These are phyloP conservation scores for Macrocentrus cingulum DNA, from an alignment of 1,140 invertebrate genomes.

Conservation along the genomic window DNA sequence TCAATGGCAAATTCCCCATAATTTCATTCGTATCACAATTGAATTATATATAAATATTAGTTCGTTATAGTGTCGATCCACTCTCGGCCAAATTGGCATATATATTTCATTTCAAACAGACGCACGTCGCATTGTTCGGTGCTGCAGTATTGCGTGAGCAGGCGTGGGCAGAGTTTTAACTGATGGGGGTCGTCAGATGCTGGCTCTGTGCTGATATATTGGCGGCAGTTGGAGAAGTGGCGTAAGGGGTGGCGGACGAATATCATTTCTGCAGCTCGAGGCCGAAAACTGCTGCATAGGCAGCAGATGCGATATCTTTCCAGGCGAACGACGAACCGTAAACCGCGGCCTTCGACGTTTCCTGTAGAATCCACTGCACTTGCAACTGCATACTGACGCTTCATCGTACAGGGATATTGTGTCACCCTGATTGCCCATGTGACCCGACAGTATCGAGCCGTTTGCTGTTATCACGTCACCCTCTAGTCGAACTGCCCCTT, in stretches of 20 bases:
- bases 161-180: constrained; percentile 38
- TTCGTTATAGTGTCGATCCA: neutral
- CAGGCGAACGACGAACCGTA: constrained; percentile 70
- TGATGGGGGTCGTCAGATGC: constrained; percentile 58
- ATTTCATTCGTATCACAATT: constrained; percentile 24
- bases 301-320: constrained; percentile 72
- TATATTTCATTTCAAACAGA: constrained; percentile 38
- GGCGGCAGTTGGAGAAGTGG: constrained; percentile 58
- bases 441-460: constrained; percentile 78
- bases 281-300: constrained; percentile 66
- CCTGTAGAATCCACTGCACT: constrained; percentile 72
- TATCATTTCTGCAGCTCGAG: constrained; percentile 50
- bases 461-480: constrained; percentile 93
- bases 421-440: constrained; percentile 62
- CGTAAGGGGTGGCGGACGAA: constrained; percentile 56
- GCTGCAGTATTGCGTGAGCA: constrained; percentile 37
- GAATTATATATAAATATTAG: constrained; percentile 19
- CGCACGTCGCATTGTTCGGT: constrained; percentile 46
- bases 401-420: constrained; percentile 68
- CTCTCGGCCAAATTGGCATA: neutral
- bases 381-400: constrained; percentile 80
- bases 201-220: constrained; percentile 63
- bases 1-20: constrained; percentile 2
- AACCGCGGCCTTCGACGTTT: constrained; percentile 66
- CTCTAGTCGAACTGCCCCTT: constrained; percentile 86